Conservation (phyloP, 1,140 invertebrate genomes). For the Eriocheir sinensis region DNA sequence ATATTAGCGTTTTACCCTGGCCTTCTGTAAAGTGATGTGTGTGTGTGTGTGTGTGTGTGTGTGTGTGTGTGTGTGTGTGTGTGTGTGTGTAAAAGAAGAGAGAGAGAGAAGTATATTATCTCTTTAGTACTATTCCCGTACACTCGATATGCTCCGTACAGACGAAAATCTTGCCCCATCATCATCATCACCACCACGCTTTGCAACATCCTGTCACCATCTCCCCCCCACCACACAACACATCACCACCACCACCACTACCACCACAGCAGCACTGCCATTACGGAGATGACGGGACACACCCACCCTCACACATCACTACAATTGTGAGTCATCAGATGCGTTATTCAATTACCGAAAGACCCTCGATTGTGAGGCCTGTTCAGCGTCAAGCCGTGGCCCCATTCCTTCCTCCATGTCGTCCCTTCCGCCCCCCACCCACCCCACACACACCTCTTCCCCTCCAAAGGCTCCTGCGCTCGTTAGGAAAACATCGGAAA, state of each 20-base stretch:
- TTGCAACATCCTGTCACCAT: no score
- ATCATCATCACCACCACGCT: neutral
- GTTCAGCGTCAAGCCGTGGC: no score
- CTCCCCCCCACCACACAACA: neutral
- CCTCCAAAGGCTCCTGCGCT: no score
- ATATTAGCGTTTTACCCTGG: slow-evolving; percentile 2
- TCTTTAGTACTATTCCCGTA: no score
- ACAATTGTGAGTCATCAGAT: neutral
- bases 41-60: slow-evolving; percentile 17
- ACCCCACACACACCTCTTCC: neutral
- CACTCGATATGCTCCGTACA: no score
- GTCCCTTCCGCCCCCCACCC: neutral
- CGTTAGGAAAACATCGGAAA: no score
- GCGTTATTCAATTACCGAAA: neutral
- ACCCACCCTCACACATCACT: neutral
- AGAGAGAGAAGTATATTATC: slow-evolving; percentile 1
- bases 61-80: no score
- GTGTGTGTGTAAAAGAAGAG: neutral
- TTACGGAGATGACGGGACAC: neutral
- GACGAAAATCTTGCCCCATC: no score
- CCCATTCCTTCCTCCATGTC: no score
- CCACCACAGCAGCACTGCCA: neutral
- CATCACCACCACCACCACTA: no score
- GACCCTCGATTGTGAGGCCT: neutral
- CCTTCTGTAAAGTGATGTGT: slow-evolving; percentile 24